These are phyloP conservation scores for Drosophila yooni DNA, from an alignment of 2,888 invertebrate genomes.

Conservation along the genomic window DNA sequence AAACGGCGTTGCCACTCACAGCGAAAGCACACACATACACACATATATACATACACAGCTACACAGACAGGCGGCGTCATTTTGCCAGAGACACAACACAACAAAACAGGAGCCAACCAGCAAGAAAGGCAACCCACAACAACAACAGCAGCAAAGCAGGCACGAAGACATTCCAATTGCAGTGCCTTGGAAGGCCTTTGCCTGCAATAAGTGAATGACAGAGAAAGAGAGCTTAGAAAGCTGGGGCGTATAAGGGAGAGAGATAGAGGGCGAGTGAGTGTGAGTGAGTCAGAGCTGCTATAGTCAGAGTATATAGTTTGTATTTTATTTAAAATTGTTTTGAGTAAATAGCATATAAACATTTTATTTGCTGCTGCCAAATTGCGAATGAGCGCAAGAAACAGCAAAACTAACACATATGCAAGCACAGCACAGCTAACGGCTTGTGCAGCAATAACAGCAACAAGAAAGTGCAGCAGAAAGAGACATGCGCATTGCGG, in stretches of 20 bases:
- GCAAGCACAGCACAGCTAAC: constrained; percentile 33
- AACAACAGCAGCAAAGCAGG: constrained; percentile 57
- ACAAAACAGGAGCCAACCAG: constrained; percentile 78
- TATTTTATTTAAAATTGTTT: constrained; percentile 81
- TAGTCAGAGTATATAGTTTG: constrained; percentile 48
- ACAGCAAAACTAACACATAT: constrained; percentile 1
- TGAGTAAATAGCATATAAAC: constrained; percentile 80
- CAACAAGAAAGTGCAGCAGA: constrained; percentile 64
- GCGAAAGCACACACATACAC: constrained; percentile 37
- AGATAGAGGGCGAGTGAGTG: constrained; percentile 15
- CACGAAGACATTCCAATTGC: constrained; percentile 79
- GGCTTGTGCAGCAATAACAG: constrained; percentile 48
- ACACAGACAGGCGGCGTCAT: constrained; percentile 75
- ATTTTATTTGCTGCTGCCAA: constrained; percentile 79
- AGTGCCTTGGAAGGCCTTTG: constrained; percentile 65
- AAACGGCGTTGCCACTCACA: constrained; percentile 44
- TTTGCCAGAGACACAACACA: constrained; percentile 79
- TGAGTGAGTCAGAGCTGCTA: constrained; percentile 6
- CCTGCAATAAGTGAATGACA: constrained; percentile 47
- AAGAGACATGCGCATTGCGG: constrained; percentile 62
- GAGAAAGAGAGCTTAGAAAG: constrained; percentile 13
- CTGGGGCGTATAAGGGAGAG: constrained; percentile 20
- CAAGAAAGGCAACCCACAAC: constrained; percentile 65
- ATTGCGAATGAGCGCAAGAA: constrained; percentile 49
- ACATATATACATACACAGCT: constrained; percentile 62